Percentiles rank a stretch among this genome's conserved stretches.
Evolutionary conservation across 2,113 vertebrate genomes (phyloP).

Genomic region (Euleptes europaea): DNA sequence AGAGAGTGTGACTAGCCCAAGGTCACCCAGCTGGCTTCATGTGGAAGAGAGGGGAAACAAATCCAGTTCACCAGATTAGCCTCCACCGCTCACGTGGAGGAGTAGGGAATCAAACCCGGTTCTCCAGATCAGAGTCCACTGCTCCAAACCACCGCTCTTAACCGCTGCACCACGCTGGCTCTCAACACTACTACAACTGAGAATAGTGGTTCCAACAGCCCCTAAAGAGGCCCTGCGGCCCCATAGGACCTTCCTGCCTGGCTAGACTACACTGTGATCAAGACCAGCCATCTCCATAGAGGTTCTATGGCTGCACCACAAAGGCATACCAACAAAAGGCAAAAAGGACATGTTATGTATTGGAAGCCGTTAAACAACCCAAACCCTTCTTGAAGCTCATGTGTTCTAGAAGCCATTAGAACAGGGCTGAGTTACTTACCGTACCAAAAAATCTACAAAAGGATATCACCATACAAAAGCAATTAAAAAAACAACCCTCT

Average conservation of each 20-base stretch:
- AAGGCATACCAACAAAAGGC: background rate
- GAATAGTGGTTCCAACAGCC: background rate
- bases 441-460: conserved; percentile 31
- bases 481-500: background rate
- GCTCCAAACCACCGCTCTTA: too few relatives aligned
- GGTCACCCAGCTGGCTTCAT: too few relatives aligned
- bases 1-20: too few relatives aligned
- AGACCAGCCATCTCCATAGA: background rate
- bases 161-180: too few relatives aligned
- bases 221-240: background rate
- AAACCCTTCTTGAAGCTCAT: background rate
- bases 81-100: too few relatives aligned
- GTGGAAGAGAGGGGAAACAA: too few relatives aligned
- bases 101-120: too few relatives aligned
- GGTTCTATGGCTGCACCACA: background rate
- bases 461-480: conserved; percentile 31
- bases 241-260: background rate
- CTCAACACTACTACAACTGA: background rate
- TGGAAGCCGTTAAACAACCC: background rate
- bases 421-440: conserved; percentile 30
- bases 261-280: background rate
- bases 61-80: too few relatives aligned
- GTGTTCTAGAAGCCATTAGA: conserved; percentile 1
- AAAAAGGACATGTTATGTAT: background rate
- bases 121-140: too few relatives aligned